phyloP scores from a whole-genome alignment of 1,140 invertebrate genomes.

The Achatina immaculata region DNA sequence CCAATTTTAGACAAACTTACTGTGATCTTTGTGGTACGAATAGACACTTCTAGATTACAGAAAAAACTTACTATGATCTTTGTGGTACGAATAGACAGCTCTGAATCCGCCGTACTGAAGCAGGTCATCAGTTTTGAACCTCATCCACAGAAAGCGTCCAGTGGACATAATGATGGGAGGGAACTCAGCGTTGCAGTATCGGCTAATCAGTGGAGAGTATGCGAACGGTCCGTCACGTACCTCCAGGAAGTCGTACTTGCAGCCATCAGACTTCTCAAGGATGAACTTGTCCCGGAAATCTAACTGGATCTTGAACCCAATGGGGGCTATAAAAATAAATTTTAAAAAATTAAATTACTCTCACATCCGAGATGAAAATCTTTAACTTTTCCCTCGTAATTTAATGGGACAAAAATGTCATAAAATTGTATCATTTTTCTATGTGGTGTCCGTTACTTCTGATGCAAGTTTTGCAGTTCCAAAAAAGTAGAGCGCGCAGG shows the following conservation, averaged over 20 bases:
- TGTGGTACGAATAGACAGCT: constrained; percentile 77
- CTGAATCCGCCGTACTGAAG: constrained; percentile 87
- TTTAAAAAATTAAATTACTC: too few relatives aligned
- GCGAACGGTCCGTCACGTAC: constrained; percentile 87
- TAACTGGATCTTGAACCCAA: constrained; percentile 81
- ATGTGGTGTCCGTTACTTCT: too few relatives aligned
- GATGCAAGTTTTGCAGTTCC: too few relatives aligned
- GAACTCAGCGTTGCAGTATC: constrained; percentile 83
- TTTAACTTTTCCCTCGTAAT: too few relatives aligned
- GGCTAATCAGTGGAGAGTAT: constrained; percentile 79
- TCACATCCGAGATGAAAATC: too few relatives aligned
- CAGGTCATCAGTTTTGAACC: constrained; percentile 86
- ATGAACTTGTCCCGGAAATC: constrained; percentile 87
- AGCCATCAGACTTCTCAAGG: constrained; percentile 80
- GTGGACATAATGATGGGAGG: constrained; percentile 84
- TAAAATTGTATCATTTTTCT: too few relatives aligned
- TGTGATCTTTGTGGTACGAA: too few relatives aligned
- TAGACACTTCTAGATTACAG: too few relatives aligned
- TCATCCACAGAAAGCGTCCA: constrained; percentile 84
- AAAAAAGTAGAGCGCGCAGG: too few relatives aligned
- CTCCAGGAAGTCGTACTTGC: constrained; percentile 87
- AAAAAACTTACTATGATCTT: constrained; percentile 52
- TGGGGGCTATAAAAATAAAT: constrained; percentile 79
- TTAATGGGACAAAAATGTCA: too few relatives aligned
- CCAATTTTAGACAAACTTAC: too few relatives aligned